phyloP scores from a whole-genome alignment of 2,797 vertebrate species.

The Microctenopoma lineatum region DNA sequence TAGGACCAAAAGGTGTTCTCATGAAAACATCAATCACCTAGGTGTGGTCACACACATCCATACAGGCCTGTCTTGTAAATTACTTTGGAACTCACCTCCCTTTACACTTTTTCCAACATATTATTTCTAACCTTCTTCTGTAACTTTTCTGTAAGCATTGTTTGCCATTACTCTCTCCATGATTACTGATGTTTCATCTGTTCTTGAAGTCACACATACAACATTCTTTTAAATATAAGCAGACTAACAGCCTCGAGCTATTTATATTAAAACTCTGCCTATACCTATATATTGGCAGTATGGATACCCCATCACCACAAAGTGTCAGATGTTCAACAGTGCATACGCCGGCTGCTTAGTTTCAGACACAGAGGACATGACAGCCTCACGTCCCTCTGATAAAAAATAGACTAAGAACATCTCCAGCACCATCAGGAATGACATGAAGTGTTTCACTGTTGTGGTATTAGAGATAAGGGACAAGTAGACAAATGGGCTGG shows the following conservation, averaged over 20 bases:
- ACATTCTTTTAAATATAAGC: too few species aligned
- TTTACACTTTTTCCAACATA: too few species aligned
- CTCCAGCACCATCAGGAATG: constrained; percentile 39
- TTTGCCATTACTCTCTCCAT: background rate
- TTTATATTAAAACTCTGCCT: too few species aligned
- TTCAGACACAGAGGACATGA: constrained; percentile 36
- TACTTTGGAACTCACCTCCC: too few species aligned
- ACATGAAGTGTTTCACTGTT: constrained; percentile 40
- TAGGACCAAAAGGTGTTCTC: too few species aligned
- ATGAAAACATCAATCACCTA: too few species aligned
- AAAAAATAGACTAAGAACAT: constrained; percentile 37
- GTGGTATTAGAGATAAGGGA: constrained; percentile 32
- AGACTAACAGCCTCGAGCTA: too few species aligned
- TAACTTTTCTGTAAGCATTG: too few species aligned
- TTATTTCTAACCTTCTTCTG: too few species aligned
- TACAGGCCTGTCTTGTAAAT: too few species aligned
- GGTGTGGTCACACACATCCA: too few species aligned
- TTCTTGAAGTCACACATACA: background rate
- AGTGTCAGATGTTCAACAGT: constrained; percentile 35
- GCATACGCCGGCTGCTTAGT: constrained; percentile 39
- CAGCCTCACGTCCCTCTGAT: constrained; percentile 35
- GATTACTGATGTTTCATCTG: background rate
- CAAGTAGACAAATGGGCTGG: constrained; percentile 20
- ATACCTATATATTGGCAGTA: background rate
- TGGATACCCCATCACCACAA: background rate